A percentile compares a stretch with the other conserved stretches of the same genome.
phyloP scores from a whole-genome alignment of 2,113 vertebrate genomes.

The Pteronura brasiliensis region DNA sequence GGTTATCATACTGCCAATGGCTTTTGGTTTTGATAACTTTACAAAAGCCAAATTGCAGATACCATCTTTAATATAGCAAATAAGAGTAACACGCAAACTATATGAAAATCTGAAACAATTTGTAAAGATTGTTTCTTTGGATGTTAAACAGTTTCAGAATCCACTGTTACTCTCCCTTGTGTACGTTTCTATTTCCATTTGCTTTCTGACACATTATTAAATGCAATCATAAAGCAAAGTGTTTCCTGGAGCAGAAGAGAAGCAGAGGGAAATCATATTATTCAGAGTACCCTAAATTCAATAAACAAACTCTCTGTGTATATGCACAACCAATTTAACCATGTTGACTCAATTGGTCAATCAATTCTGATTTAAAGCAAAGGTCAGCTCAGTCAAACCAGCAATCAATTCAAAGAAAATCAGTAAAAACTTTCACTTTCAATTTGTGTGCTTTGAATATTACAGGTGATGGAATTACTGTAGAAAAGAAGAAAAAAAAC shows the following conservation, averaged over 20 bases:
- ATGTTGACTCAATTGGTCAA: conserved; percentile 68
- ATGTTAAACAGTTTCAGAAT: conserved; percentile 53
- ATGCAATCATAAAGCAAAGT: conserved; percentile 56
- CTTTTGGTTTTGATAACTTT: conserved; percentile 55
- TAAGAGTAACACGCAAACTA: conserved; percentile 38
- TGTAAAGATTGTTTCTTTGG: conserved; percentile 53
- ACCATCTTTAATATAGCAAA: conserved; percentile 59
- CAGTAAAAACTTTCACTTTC: conserved; percentile 42
- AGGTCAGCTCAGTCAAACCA: conserved; percentile 64
- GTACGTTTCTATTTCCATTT: conserved; percentile 48
- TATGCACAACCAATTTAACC: conserved; percentile 61
- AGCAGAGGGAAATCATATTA: conserved; percentile 22
- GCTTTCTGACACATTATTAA: conserved; percentile 65
- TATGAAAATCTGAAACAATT: conserved; percentile 50
- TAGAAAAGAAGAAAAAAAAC: neutral
- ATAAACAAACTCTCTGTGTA: conserved; percentile 68
- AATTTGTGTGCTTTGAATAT: conserved; percentile 27
- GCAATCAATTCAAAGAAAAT: conserved; percentile 61
- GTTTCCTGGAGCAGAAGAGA: conserved; percentile 48
- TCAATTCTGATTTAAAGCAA: conserved; percentile 73
- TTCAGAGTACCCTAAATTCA: conserved; percentile 69
- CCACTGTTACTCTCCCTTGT: neutral
- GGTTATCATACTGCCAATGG: conserved; percentile 42
- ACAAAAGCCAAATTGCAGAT: conserved; percentile 52
- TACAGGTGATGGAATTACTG: neutral